Conservation (phyloP, 2,888 invertebrate genomes). For the Malachius bipustulatus region DNA sequence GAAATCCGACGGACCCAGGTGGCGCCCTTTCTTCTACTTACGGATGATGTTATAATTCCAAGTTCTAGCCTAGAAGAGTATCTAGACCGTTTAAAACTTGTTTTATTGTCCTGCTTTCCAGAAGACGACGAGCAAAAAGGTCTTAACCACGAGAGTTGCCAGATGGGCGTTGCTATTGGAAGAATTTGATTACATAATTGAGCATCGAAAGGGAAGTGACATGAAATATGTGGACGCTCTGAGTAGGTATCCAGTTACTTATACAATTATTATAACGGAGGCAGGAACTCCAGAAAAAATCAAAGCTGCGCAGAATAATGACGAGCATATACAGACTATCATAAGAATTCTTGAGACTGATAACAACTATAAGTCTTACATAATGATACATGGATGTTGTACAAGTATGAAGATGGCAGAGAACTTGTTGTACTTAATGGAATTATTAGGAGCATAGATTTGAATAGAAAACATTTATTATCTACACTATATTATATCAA, state of each 20-base stretch:
- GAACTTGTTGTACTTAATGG: constrained; percentile 17
- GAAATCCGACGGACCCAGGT: too few species aligned
- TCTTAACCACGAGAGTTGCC: constrained; percentile 14
- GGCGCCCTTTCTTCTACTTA: too few species aligned
- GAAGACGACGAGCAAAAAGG: too few species aligned
- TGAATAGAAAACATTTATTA: too few species aligned
- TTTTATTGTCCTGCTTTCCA: constrained; percentile 10
- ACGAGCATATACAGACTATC: constrained; percentile 14
- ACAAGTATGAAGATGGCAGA: constrained; percentile 9
- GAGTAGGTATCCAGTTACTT: too few species aligned
- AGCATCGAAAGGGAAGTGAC: constrained; percentile 19
- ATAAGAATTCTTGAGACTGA: constrained; percentile 12
- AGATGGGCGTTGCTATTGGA: constrained; percentile 20
- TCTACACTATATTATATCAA: too few species aligned
- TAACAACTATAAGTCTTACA: constrained; percentile 15
- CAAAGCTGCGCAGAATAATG: constrained; percentile 12
- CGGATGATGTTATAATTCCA: too few species aligned
- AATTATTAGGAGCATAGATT: too few species aligned
- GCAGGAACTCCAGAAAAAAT: constrained; percentile 9
- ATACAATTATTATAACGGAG: constrained; percentile 3
- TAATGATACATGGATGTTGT: constrained; percentile 13
- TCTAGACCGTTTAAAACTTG: too few species aligned
- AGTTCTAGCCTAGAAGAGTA: too few species aligned
- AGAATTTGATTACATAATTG: constrained; percentile 20
- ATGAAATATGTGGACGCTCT: too few species aligned